A percentile compares a stretch with the other conserved stretches of the same genome.
These are phyloP conservation scores for Adelphocoris suturalis DNA, from an alignment of 2,888 invertebrate species.

Conservation along the genomic window DNA sequence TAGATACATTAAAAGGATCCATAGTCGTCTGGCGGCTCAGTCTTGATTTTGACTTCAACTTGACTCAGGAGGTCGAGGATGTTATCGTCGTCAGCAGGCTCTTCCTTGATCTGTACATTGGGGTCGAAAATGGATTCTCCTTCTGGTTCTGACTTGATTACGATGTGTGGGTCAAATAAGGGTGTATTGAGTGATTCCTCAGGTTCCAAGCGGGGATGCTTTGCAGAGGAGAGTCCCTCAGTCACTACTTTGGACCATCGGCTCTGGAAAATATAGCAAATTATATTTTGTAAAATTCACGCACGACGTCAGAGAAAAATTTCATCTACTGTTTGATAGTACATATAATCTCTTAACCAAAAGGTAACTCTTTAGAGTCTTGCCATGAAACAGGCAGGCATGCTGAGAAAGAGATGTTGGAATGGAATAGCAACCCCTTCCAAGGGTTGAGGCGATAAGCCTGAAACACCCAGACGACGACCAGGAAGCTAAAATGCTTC, in stretches of 20 bases:
- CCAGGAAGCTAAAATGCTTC: too few relatives aligned
- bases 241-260: constrained; percentile 68
- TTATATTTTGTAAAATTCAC: too few relatives aligned
- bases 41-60: constrained; percentile 78
- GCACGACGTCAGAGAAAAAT: too few relatives aligned
- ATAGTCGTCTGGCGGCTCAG: constrained; percentile 76
- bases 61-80: constrained; percentile 76
- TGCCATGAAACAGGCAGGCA: too few relatives aligned
- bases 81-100: constrained; percentile 74
- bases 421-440: too few relatives aligned
- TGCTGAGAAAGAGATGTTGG: too few relatives aligned
- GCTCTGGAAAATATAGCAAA: constrained; percentile 11
- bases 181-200: not conserved
- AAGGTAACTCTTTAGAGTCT: too few relatives aligned
- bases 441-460: too few relatives aligned
- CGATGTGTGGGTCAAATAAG: not conserved
- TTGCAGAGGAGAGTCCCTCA: not conserved
- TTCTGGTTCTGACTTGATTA: not conserved
- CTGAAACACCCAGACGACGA: too few relatives aligned
- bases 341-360: too few relatives aligned
- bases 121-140: constrained; percentile 42
- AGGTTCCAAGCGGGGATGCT: constrained; percentile 21
- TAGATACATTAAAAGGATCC: not conserved
- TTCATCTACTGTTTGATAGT: too few relatives aligned
- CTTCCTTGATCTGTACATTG: constrained; percentile 73